These are phyloP conservation scores for Dendrolimus pini DNA, from an alignment of 2,888 invertebrate genomes.

Conservation along the genomic window DNA sequence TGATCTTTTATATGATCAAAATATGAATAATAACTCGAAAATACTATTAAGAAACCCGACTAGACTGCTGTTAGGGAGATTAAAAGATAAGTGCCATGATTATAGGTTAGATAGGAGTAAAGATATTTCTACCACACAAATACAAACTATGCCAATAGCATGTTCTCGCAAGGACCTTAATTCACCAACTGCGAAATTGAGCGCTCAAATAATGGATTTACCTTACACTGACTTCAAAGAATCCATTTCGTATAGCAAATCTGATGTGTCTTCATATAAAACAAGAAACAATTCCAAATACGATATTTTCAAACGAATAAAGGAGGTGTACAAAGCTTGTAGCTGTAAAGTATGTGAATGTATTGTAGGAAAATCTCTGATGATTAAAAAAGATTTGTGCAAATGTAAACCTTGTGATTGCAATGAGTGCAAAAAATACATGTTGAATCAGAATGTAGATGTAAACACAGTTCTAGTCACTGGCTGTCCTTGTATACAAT, in stretches of 20 bases:
- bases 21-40: background rate
- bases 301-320: conserved; percentile 42
- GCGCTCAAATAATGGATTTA: conserved; percentile 40
- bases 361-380: conserved; percentile 20
- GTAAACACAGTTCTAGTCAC: conserved; percentile 7
- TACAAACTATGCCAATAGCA: background rate
- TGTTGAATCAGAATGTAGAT: conserved; percentile 2
- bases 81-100: background rate
- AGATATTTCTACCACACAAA: conserved; percentile 2
- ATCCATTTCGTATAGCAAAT: conserved; percentile 8
- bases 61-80: background rate
- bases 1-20: background rate
- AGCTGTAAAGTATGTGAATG: conserved; percentile 61
- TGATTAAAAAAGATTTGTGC: conserved; percentile 19
- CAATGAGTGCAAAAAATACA: conserved; percentile 22
- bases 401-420: conserved; percentile 38
- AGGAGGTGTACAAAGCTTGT: conserved; percentile 50
- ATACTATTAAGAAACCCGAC: too few species aligned
- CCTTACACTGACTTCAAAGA: conserved; percentile 30
- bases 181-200: conserved; percentile 28
- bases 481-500: conserved; percentile 23
- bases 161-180: conserved; percentile 9
- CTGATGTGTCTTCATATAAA: background rate
- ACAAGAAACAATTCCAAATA: conserved; percentile 17
- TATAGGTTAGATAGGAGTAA: background rate